Conservation (phyloP, 2,797 vertebrate genomes). For the Coendou prehensilis region DNA sequence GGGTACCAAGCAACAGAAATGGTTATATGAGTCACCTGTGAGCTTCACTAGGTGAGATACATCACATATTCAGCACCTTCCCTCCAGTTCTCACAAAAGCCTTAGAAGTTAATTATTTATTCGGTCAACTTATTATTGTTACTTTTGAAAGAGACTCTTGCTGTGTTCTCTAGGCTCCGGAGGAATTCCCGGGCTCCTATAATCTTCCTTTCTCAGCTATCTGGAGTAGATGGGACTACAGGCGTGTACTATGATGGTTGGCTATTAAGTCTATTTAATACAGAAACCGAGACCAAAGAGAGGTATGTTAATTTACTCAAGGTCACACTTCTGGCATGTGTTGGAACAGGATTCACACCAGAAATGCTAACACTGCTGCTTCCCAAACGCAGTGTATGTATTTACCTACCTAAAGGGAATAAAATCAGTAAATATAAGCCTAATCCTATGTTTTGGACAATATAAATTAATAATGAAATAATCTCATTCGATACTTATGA, state of each 20-base stretch:
- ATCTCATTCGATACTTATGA: conserved; percentile 28
- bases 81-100: conserved; percentile 35
- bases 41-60: not conserved
- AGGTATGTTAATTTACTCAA: conserved; percentile 55
- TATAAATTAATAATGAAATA: conserved; percentile 60
- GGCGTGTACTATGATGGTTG: not conserved
- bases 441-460: conserved; percentile 48
- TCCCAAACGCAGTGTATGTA: conserved; percentile 1
- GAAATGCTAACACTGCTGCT: conserved; percentile 13
- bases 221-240: not conserved
- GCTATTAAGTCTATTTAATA: conserved; percentile 47
- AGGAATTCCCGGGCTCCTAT: not conserved
- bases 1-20: not conserved
- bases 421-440: conserved; percentile 58
- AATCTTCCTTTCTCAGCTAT: not conserved
- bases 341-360: conserved; percentile 1
- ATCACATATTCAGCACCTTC: not conserved
- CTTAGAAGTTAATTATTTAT: not conserved
- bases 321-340: conserved; percentile 7
- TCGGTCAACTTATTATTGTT: not conserved
- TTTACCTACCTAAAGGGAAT: conserved; percentile 52
- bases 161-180: not conserved
- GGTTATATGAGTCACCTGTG: not conserved
- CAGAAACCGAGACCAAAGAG: conserved; percentile 24
- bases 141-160: not conserved